Evolutionary conservation across 2,113 vertebrate genomes (phyloP), one percentile per base, ranked within the genome.

Genomic region (Anser brachyrhynchus): DNA sequence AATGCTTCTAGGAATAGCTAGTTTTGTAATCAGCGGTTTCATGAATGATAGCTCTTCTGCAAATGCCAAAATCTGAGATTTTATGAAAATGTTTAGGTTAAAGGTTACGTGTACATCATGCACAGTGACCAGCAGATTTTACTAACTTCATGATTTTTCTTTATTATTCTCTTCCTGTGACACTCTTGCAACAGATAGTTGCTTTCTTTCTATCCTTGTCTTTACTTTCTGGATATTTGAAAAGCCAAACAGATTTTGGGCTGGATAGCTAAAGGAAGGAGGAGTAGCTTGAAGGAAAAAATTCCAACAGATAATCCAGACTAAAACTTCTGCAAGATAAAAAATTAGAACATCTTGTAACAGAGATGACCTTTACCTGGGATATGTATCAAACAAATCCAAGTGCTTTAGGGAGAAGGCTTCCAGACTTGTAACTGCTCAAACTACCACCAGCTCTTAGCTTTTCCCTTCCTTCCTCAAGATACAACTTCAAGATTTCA

Each of bases 201-300:
- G 13, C 16, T 89, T 70, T 52, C 35, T 61, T 25, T 69, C 64
- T 73, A 46, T 79, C 69, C 44, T 87, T 10, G 6, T 69, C 28
- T 62, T 22, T 62, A 11, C 71, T 83, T 64, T 2, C 9, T 1
- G 54, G 23, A 29, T 28, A 76, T 79, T 76, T 91, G 37, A 66
- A 70, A 91, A 91, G 54, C 62, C 87, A 71, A 93, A 72, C 80
- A 96, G 84, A 44, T 93, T 84, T 92, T 58, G 39, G 26, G 71
- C 19, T 3, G 77, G 70, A 75, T 6, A 55, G 15, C 57, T 89
- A 39, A 73, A 69, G 54, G 43, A 52, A 79, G 18, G 26, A 87
- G 69, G 58, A 86, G 43, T 10, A 82, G 54, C 9, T 18, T 52
- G 57, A 75, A 44, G 35, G 23, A 49, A 80, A 80, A 74, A 95